A percentile compares a stretch with the other conserved stretches of the same genome.
Conservation (phyloP, 1,140 invertebrate species). For the Scaptomyza graminum region DNA sequence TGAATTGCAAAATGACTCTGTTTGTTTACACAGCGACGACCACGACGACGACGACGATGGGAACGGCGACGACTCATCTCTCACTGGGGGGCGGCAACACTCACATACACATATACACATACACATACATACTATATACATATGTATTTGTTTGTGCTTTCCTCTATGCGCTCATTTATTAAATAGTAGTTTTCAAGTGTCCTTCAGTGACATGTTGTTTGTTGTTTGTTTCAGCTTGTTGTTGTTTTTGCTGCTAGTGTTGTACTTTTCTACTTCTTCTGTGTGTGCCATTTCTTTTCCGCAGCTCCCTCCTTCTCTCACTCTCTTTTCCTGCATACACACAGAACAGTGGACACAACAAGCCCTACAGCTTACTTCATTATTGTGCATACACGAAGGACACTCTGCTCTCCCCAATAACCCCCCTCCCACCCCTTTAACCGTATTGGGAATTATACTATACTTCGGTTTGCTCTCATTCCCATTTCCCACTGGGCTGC, state of each 20-base stretch:
- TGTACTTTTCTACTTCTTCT: constrained; percentile 36
- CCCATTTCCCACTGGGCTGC: not conserved
- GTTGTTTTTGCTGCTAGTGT: constrained; percentile 46
- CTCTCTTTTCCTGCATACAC: too few relatives aligned
- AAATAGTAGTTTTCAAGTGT: constrained; percentile 83
- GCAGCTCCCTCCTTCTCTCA: not conserved
- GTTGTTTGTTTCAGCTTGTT: constrained; percentile 64
- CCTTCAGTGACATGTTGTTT: constrained; percentile 81
- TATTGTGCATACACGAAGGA: constrained; percentile 70
- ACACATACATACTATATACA: constrained; percentile 27
- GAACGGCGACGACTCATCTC: constrained; percentile 44
- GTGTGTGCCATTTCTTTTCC: constrained; percentile 60
- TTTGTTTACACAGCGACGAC: constrained; percentile 75
- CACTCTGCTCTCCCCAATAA: constrained; percentile 24
- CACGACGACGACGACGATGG: constrained; percentile 33
- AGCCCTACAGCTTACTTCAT: constrained; percentile 67
- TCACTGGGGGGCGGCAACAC: constrained; percentile 25
- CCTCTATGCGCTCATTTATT: constrained; percentile 80
- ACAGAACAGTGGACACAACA: constrained; percentile 41
- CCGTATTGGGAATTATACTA: constrained; percentile 1
- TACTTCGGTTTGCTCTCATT: not conserved
- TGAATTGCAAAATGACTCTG: constrained; percentile 83
- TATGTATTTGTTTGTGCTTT: constrained; percentile 41
- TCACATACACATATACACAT: constrained; percentile 22
- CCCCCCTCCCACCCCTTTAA: not conserved